Evolutionary conservation across 2,113 vertebrate species (phyloP).

Genomic region (Dascyllus trimaculatus): DNA sequence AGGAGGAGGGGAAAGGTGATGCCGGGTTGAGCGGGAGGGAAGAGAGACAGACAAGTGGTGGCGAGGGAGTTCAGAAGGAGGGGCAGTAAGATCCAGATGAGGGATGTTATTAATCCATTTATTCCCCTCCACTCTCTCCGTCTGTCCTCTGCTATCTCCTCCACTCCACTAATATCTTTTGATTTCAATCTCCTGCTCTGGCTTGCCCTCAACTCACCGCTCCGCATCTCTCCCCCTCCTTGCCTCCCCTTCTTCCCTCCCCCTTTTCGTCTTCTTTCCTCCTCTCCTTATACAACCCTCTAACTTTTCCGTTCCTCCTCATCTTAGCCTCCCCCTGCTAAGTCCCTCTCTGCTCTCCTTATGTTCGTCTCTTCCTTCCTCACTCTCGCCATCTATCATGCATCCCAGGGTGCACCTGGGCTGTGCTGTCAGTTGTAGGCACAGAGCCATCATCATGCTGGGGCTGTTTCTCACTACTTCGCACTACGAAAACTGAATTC

Average conservation of each 20-base stretch:
- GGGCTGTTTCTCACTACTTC: conserved; percentile 63
- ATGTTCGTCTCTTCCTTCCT: conserved; percentile 1
- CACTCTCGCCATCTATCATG: conserved; percentile 29
- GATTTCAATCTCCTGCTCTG: conserved; percentile 64
- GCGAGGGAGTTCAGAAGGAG: background rate
- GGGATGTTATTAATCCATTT: conserved; percentile 73
- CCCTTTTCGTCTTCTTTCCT: background rate
- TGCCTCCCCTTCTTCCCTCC: background rate
- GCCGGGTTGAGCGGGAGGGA: background rate
- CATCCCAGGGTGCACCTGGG: conserved; percentile 66
- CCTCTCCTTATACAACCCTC: background rate
- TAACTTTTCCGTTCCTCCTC: background rate
- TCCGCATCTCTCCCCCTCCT: conserved; percentile 8
- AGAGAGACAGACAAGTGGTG: background rate
- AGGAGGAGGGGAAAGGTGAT: conserved; percentile 17
- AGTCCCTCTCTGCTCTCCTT: conserved; percentile 11
- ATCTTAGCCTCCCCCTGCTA: background rate
- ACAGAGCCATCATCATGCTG: conserved; percentile 66
- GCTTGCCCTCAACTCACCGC: conserved; percentile 23
- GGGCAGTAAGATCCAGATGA: conserved; percentile 44
- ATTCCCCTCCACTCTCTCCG: conserved; percentile 46
- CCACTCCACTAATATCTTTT: conserved; percentile 60
- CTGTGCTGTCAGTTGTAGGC: conserved; percentile 52
- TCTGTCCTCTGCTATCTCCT: conserved; percentile 63
- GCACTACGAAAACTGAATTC: conserved; percentile 46